Base-by-base conservation (phyloP, 2,797 vertebrate genomes). In the Clarias laeviceps region DNA sequence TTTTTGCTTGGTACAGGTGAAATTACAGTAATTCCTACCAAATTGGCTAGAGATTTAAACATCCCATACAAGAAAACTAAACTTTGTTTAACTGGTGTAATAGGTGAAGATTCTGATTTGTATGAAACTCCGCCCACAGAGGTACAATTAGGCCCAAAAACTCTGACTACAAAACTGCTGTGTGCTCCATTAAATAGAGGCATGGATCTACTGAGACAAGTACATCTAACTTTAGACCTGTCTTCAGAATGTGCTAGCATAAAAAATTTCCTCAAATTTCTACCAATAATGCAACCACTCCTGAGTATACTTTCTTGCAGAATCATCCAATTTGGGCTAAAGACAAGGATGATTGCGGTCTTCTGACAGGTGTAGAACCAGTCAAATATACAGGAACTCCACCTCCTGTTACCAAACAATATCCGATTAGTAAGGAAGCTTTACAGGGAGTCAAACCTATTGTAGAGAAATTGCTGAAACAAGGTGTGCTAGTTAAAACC, bases 91-190 rank as follows among this genome's bases (percentile, higher is more conserved):
- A 84, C 70, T 76, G 82, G 59, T 65, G 72, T 76, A 65, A 29
- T 84, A 76, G 70, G 82, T 64, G 70, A 84, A 76, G 70, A 84
- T 84, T 84, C 70, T 76, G 82, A 54, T 76, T 84, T 84, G 70
- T 84, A 84, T 76, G 57, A 84, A 84, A 84, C 70, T 2, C 59
- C 24, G 11, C 62, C 79, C 34, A 66, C 50, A 65, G 79, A 66
- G 2, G 24, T 81, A 45, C 79, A 81, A 66, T 66, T 81, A 66
- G 79, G 61, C 79, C 79, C 61, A 15, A 72, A 83, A 72, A 12
- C 69, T 50, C 0, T 78, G 73, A 61, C 40, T 80, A 57, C 74
- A 70, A 40, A 70, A 80, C 32, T 85, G 56, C 24, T n/a, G n/a
- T n/a, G n/a, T n/a, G n/a, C n/a, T n/a, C n/a, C n/a, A n/a, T n/a